Base-by-base conservation (phyloP, 2,113 vertebrate species). In the Cavia porcellus region DNA sequence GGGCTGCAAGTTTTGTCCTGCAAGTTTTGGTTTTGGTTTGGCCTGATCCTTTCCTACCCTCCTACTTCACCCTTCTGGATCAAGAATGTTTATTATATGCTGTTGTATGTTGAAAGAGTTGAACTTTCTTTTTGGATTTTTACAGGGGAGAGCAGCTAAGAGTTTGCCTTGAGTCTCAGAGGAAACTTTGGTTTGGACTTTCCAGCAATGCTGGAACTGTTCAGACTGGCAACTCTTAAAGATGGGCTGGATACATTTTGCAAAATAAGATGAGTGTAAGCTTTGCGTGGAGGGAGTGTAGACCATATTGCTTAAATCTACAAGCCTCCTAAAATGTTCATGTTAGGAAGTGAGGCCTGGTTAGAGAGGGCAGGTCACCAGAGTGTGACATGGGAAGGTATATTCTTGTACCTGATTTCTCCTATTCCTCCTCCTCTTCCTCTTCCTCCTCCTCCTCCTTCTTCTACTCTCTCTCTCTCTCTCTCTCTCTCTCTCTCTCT, bases 381-480 rank as follows among this genome's bases (percentile, higher is more conserved):
- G 45, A 14, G 5, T 77, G 74, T 74, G 72, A 45, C 72, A 38
- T 45, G 22, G 10, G 45, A 24, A 74, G 38, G 72, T 15, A 5
- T 17, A 30, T 50, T 50, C 45, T 50, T 47, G 45, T 30, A 25
- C n/a, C 25, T 30, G 25, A 28, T 14, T 47, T 13, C 72, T 74
- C 38, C 72, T 74, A 11, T 25, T 45, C 72, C 22, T 45, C 72
- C 3, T 19, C 17, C 9, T 10, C 55, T 19, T 10, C 4, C 5
- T 10, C 9, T 12, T 55, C 9, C 10, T 55, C 7, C 52, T 55
- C 7, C 52, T 55, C 52, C 52, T 55, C 52, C 10, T 55, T n/a
- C n/a, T n/a, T n/a, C n/a, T n/a, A n/a, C n/a, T n/a, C n/a, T 12
- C 20, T 2, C 1, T 5, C n/a, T 30, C 42, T 2, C 47, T 15